A percentile compares a stretch with the other conserved stretches of the same genome.
Evolutionary conservation across 2,888 invertebrate species (phyloP).

Genomic region (Tenthredo mesomela): DNA sequence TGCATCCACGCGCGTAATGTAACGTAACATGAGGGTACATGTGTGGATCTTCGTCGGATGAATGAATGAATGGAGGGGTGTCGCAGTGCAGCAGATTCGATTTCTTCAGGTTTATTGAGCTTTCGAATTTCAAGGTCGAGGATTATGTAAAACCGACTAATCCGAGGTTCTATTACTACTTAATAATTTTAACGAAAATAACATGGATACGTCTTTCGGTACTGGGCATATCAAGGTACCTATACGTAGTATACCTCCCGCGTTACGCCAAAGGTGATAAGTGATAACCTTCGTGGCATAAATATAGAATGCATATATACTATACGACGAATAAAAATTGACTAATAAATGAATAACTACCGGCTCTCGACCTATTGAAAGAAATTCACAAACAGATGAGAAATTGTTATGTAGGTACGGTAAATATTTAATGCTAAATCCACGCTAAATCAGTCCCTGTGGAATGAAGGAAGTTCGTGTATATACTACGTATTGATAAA

Average conservation of each 20-base stretch:
- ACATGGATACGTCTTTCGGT: neutral
- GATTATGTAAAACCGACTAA: neutral
- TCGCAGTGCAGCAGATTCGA: neutral
- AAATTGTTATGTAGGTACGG: neutral
- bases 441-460: neutral
- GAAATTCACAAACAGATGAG: neutral
- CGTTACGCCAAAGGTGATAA: constrained; percentile 9
- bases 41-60: neutral
- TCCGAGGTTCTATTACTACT: neutral
- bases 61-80: neutral
- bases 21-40: neutral
- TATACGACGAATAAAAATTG: neutral
- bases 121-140: constrained; percentile 39
- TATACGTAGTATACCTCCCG: neutral
- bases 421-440: neutral
- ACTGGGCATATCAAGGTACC: neutral
- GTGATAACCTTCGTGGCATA: constrained; percentile 8
- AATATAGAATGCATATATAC: neutral
- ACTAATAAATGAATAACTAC: neutral
- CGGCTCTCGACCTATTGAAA: neutral
- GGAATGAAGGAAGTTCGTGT: neutral
- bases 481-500: neutral
- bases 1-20: neutral
- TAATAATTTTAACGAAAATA: neutral
- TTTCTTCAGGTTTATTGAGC: constrained; percentile 6